Evolutionary conservation across 2,113 vertebrate species (phyloP).

Genomic region (Nesoenas mayeri): DNA sequence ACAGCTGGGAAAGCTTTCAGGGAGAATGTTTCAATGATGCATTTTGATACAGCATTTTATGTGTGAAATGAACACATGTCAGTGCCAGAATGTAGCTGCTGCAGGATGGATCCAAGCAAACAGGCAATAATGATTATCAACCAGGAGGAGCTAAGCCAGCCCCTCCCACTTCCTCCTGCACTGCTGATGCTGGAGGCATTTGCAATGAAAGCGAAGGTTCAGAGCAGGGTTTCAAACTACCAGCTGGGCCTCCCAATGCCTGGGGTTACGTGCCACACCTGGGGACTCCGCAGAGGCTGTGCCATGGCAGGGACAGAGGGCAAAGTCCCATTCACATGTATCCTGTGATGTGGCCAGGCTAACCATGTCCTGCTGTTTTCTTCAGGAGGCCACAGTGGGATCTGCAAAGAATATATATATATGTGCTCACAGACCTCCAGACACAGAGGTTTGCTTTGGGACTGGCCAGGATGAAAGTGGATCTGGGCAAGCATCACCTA

Average conservation of each 20-base stretch:
- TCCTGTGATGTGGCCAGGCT: background rate
- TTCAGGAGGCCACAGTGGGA: background rate
- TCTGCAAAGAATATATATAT: background rate
- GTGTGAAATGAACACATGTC: slow-evolving; percentile 28
- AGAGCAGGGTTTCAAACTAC: background rate
- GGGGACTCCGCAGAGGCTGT: background rate
- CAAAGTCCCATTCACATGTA: background rate
- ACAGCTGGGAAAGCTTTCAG: background rate
- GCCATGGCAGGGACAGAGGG: background rate
- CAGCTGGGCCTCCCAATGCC: accelerated
- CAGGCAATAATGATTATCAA: slow-evolving; percentile 9
- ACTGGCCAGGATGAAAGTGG: background rate
- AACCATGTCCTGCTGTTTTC: accelerated
- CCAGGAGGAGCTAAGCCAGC: slow-evolving; percentile 29
- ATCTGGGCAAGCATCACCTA: background rate
- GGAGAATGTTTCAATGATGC: background rate
- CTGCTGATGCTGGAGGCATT: slow-evolving; percentile 37
- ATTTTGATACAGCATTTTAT: slow-evolving; percentile 35
- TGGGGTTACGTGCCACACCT: background rate
- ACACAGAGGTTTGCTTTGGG: background rate
- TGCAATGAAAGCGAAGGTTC: background rate
- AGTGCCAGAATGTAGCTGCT: slow-evolving; percentile 7
- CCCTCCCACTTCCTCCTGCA: background rate
- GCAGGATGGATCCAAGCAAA: background rate
- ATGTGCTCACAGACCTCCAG: background rate